A percentile compares a stretch with the other conserved stretches of the same genome.
Evolutionary conservation across 1,140 invertebrate genomes (phyloP).

Genomic region (Drosophila kurseongensis): DNA sequence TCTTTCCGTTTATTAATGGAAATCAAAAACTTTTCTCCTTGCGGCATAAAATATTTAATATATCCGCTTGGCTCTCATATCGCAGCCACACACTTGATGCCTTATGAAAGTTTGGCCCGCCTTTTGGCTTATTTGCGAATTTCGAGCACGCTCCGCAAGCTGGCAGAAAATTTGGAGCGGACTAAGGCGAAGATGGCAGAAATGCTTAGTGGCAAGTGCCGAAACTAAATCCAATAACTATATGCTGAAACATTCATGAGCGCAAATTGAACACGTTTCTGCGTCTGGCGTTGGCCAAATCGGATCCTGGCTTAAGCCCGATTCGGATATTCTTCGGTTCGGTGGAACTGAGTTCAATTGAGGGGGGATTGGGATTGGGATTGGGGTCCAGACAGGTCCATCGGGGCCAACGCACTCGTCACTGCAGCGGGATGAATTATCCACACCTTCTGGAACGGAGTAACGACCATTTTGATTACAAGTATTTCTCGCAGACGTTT

Average conservation of each 20-base stretch:
- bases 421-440: constrained; percentile 61
- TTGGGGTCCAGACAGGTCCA: constrained; percentile 30
- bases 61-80: constrained; percentile 27
- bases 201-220: constrained; percentile 75
- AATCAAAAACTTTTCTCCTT: constrained; percentile 17
- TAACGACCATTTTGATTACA: constrained; percentile 71
- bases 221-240: constrained; percentile 82
- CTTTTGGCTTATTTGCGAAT: constrained; percentile 68
- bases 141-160: constrained; percentile 60
- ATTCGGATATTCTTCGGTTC: constrained; percentile 27
- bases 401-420: constrained; percentile 69
- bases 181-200: constrained; percentile 33
- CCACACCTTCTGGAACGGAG: constrained; percentile 65
- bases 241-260: constrained; percentile 81
- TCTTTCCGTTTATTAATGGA: constrained; percentile 20
- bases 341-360: constrained; percentile 75
- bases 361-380: constrained; percentile 19
- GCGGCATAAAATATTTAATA: constrained; percentile 48
- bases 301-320: constrained; percentile 34
- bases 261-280: constrained; percentile 78
- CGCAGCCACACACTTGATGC: constrained; percentile 29
- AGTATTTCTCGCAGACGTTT: constrained; percentile 68
- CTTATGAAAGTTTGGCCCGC: constrained; percentile 33
- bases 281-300: constrained; percentile 34
- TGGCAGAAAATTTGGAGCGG: constrained; percentile 31